Evolutionary conservation across 1,140 invertebrate species (phyloP).

Genomic region (Frieseomelitta varia): DNA sequence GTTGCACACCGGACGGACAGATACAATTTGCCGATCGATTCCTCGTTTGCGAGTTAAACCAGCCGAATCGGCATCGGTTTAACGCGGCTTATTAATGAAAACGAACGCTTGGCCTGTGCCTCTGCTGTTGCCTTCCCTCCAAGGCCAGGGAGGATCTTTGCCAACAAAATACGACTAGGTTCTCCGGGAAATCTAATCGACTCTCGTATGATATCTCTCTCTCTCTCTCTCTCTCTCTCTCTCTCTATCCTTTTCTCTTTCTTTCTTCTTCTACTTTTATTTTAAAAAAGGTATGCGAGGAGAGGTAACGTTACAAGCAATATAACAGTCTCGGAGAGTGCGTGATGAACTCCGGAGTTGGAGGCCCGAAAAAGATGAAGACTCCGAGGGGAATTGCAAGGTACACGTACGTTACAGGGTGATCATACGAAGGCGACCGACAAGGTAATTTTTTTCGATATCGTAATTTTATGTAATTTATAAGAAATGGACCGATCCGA

Average conservation of each 20-base stretch:
- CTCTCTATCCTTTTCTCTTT: rapidly evolving
- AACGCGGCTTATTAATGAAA: constrained; percentile 39
- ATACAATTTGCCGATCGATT: constrained; percentile 37
- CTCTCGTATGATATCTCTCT: background rate
- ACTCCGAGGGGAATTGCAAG: background rate
- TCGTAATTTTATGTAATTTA: background rate
- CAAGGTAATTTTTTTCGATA: background rate
- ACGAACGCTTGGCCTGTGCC: background rate
- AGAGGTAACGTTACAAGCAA: no score
- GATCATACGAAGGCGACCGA: background rate
- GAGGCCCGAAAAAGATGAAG: background rate
- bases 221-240: no score
- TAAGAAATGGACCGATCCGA: no score
- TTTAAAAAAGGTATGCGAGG: background rate
- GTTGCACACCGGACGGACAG: background rate
- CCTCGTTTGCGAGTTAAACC: constrained; percentile 50
- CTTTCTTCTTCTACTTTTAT: no score
- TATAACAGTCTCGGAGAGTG: no score
- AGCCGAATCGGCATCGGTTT: constrained; percentile 40
- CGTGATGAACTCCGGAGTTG: no score
- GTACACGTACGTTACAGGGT: background rate
- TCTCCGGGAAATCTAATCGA: background rate
- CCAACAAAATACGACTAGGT: background rate
- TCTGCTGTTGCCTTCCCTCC: background rate
- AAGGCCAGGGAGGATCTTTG: no score